Conservation (phyloP, 1,140 invertebrate genomes). For the Saccostrea cuccullata region DNA sequence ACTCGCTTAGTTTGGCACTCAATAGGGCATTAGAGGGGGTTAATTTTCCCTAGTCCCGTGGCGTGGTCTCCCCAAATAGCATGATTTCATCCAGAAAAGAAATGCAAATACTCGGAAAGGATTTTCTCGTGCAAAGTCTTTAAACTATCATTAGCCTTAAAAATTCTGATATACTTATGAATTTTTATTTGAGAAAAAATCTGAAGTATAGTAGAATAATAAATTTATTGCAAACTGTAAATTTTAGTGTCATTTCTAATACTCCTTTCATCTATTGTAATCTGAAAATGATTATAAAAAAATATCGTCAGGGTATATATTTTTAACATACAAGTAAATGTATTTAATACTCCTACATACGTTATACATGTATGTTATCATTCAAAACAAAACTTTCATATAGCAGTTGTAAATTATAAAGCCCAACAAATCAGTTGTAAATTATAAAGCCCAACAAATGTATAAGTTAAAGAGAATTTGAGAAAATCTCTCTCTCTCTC, state of each 20-base stretch:
- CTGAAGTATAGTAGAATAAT: not conserved
- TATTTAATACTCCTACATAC: not conserved
- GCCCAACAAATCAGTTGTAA: too few species aligned
- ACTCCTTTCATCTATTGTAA: not conserved
- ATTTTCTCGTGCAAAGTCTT: conserved; percentile 28
- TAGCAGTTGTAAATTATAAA: too few species aligned
- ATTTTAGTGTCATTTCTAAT: too few species aligned
- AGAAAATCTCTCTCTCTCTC: not conserved
- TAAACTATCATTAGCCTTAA: not conserved
- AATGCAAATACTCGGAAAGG: conserved; percentile 1
- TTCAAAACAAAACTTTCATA: not conserved
- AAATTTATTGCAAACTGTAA: not conserved
- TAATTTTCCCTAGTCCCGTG: not conserved
- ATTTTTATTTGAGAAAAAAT: conserved; percentile 19
- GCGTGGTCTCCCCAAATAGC: not conserved
- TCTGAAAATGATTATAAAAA: not conserved
- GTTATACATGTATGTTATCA: not conserved
- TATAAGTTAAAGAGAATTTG: not conserved
- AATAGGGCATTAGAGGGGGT: conserved; percentile 4
- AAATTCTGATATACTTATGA: conserved; percentile 21
- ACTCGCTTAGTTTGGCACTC: conserved; percentile 11
- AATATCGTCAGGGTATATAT: not conserved
- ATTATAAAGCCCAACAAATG: too few species aligned
- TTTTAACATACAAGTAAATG: not conserved
- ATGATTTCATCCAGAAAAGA: conserved; percentile 18